phyloP scores from a whole-genome alignment of 2,888 invertebrate species.

The Zhuqinia jingwanae region DNA sequence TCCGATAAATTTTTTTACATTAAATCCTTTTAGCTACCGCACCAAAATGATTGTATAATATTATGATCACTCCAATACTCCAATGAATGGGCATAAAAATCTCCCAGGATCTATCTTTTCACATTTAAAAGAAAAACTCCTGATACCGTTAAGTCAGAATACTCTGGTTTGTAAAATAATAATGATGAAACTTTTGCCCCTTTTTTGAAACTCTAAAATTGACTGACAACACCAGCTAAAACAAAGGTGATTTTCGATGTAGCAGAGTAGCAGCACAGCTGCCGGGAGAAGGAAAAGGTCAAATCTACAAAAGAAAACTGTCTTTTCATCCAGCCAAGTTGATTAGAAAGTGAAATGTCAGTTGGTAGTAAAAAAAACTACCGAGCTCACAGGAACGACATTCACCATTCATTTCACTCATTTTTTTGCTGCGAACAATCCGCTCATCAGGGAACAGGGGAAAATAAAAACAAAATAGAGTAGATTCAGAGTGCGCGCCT shows the following conservation, averaged over 20 bases:
- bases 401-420: background rate
- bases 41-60: no score
- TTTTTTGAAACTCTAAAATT: no score
- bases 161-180: no score
- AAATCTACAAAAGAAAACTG: background rate
- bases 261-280: background rate
- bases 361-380: slow-evolving; percentile 23
- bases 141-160: background rate
- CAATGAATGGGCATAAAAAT: no score
- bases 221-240: no score
- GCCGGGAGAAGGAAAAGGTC: background rate
- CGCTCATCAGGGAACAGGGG: slow-evolving; percentile 12
- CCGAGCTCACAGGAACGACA: background rate
- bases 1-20: no score
- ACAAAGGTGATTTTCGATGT: no score
- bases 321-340: background rate
- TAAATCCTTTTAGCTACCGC: no score
- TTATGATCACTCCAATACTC: no score
- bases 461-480: background rate
- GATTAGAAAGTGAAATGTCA: slow-evolving; percentile 36
- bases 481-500: background rate
- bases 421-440: background rate
- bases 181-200: no score
- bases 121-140: slow-evolving; percentile 11
- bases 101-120: slow-evolving; percentile 4